Conservation (phyloP, 2,888 invertebrate species). For the Eilema griseolum region DNA sequence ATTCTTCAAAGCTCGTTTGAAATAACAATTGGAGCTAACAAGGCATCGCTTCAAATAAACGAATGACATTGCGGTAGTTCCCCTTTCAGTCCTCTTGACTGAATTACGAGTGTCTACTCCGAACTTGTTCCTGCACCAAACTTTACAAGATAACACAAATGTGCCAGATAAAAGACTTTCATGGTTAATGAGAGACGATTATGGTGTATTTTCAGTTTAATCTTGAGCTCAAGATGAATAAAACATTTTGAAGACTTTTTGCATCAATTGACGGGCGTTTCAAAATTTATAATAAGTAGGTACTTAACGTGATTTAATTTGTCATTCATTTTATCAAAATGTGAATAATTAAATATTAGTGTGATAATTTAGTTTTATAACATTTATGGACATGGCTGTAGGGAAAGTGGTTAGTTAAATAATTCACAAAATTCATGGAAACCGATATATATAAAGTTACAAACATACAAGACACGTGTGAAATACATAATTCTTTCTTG, state of each 20-base stretch:
- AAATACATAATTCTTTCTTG: no score
- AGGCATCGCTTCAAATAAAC: conserved; percentile 42
- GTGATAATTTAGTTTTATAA: no score
- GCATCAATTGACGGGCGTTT: background rate
- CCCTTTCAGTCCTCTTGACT: conserved; percentile 35
- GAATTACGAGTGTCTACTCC: conserved; percentile 30
- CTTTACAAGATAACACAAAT: conserved; percentile 32
- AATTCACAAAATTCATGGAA: no score
- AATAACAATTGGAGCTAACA: conserved; percentile 41
- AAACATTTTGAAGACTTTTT: background rate
- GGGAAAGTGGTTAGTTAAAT: no score
- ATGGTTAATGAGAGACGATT: conserved; percentile 1
- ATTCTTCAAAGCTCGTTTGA: conserved; percentile 34
- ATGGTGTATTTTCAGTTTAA: conserved; percentile 1
- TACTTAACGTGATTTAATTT: no score
- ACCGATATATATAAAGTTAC: no score
- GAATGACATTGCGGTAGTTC: conserved; percentile 26
- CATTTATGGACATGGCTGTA: no score
- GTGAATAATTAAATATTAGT: no score
- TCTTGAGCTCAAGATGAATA: background rate
- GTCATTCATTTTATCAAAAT: no score
- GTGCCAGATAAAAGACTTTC: conserved; percentile 25
- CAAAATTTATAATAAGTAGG: background rate
- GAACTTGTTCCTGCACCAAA: conserved; percentile 30
- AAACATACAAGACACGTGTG: no score